A percentile compares a stretch with the other conserved stretches of the same genome.
Evolutionary conservation across 2,888 invertebrate species (phyloP).

Genomic region (Cyclophora punctaria): DNA sequence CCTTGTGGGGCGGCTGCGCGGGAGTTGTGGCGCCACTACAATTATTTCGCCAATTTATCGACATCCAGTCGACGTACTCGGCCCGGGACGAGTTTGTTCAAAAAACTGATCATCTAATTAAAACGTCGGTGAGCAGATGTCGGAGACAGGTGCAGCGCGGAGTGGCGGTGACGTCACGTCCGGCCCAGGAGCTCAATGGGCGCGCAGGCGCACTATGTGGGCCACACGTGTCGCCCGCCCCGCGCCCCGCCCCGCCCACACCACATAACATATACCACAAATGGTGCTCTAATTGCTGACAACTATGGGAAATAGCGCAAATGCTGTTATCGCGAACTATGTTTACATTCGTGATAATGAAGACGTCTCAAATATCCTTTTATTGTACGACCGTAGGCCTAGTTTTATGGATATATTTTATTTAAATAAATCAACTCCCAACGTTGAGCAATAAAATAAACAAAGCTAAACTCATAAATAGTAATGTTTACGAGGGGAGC

Average conservation of each 20-base stretch:
- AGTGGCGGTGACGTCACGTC: constrained; percentile 55
- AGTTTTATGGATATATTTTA: constrained; percentile 17
- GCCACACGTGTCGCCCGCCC: constrained; percentile 64
- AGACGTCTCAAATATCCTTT: constrained; percentile 32
- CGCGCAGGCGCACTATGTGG: constrained; percentile 57
- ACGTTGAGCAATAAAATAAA: constrained; percentile 28
- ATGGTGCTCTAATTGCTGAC: constrained; percentile 64
- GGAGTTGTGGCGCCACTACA: constrained; percentile 51
- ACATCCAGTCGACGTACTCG: neutral
- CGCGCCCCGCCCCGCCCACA: constrained; percentile 15
- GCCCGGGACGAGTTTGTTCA: neutral
- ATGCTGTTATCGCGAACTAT: constrained; percentile 55
- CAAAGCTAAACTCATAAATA: constrained; percentile 17
- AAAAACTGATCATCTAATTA: no score
- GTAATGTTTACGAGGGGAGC: constrained; percentile 11
- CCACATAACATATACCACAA: constrained; percentile 25
- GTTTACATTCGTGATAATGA: constrained; percentile 55
- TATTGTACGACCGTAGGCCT: constrained; percentile 23
- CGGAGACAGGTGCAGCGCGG: constrained; percentile 36
- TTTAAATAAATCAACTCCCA: constrained; percentile 3
- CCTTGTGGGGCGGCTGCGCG: constrained; percentile 57
- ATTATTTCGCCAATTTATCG: constrained; percentile 45
- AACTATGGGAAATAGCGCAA: constrained; percentile 68
- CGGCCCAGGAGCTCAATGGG: constrained; percentile 57
- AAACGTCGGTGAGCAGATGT: constrained; percentile 4